A percentile compares a stretch with the other conserved stretches of the same genome.
Evolutionary conservation across 2,888 invertebrate species (phyloP).

Genomic region (Cantharis rustica): DNA sequence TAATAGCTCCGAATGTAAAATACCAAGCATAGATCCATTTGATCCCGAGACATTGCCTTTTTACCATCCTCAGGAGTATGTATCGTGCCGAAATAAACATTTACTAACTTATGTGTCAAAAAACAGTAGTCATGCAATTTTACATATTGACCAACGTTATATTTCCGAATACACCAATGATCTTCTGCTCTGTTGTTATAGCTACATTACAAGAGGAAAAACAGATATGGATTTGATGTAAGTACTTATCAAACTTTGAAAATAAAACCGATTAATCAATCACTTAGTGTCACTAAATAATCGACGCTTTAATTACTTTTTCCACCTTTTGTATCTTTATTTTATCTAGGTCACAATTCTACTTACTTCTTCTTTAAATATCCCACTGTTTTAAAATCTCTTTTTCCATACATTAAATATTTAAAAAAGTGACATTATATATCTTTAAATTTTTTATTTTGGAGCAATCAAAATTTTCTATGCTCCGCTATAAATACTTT

Average conservation of each 20-base stretch:
- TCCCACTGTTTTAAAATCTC: no score
- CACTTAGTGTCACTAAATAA: no score
- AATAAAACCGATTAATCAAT: no score
- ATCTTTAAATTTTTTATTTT: no score
- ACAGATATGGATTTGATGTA: constrained; percentile 44
- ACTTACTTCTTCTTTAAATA: no score
- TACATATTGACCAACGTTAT: constrained; percentile 36
- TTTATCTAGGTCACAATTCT: no score
- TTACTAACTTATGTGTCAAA: constrained; percentile 36
- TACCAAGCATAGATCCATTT: constrained; percentile 39
- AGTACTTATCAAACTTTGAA: constrained; percentile 15
- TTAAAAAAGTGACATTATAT: no score
- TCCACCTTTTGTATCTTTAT: no score
- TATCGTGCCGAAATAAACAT: constrained; percentile 35
- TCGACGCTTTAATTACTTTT: no score
- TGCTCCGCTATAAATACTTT: not conserved
- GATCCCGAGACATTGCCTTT: constrained; percentile 41
- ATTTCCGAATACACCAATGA: constrained; percentile 29
- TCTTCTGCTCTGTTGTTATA: constrained; percentile 44
- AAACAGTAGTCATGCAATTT: constrained; percentile 33
- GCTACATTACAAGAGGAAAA: constrained; percentile 40
- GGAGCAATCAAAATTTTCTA: not conserved
- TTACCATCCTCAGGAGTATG: constrained; percentile 34
- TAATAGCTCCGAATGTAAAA: constrained; percentile 39
- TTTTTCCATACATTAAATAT: no score